Conservation (phyloP, 2,797 vertebrate species). For the Luscinia luscinia region DNA sequence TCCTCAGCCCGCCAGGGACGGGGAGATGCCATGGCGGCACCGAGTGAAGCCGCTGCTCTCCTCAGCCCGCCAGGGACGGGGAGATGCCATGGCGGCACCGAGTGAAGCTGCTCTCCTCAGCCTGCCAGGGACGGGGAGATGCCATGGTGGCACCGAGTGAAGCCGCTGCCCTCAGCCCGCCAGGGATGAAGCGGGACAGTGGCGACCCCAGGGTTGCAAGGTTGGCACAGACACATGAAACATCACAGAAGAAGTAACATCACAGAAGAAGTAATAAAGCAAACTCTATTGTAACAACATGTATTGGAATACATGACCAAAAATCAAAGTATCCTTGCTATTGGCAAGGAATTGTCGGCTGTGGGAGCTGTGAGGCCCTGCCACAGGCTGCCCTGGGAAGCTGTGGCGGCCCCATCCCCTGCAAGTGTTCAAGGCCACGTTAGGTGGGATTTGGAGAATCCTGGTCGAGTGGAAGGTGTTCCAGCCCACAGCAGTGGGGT, state of each 20-base stretch:
- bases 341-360: neutral
- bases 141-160: too few species aligned
- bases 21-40: rapidly evolving
- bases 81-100: too few species aligned
- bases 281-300: neutral
- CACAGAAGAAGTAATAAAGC: neutral
- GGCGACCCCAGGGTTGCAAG: too few species aligned
- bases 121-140: rapidly evolving
- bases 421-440: neutral
- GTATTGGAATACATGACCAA: neutral
- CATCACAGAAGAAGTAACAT: neutral
- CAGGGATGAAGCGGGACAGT: too few species aligned
- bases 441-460: neutral
- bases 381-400: neutral
- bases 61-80: rapidly evolving
- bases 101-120: neutral
- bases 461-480: neutral
- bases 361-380: neutral
- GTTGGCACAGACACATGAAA: neutral
- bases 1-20: too few species aligned
- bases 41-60: rapidly evolving
- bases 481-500: neutral
- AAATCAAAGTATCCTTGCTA: neutral
- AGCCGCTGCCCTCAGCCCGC: too few species aligned
- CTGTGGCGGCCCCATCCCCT: neutral